Evolutionary conservation across 92 coral and sea anemone species (phyloP).

Genomic region (Epizoanthus scotinus): DNA sequence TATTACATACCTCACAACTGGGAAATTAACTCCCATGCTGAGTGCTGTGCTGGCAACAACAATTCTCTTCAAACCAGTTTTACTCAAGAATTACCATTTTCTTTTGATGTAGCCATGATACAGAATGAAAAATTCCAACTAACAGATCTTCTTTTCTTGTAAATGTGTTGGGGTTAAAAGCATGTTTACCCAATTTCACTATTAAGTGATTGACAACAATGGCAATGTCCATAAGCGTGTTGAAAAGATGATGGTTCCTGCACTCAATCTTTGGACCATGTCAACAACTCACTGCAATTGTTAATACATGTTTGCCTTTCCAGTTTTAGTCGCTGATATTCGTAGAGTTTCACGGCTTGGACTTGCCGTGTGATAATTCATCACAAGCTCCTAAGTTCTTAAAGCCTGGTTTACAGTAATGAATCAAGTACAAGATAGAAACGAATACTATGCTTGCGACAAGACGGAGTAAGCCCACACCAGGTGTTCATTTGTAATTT

Average conservation of each 20-base stretch:
- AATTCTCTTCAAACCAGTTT: slow-evolving; percentile 45
- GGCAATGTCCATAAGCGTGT: slow-evolving; percentile 49
- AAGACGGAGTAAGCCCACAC: too few relatives aligned
- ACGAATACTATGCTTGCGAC: too few relatives aligned
- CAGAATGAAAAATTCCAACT: slow-evolving; percentile 49
- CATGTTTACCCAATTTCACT: slow-evolving; percentile 44
- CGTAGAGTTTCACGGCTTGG: slow-evolving; percentile 48
- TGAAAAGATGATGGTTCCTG: slow-evolving; percentile 33
- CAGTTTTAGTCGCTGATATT: neutral
- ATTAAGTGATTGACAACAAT: slow-evolving; percentile 45
- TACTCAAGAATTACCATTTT: slow-evolving; percentile 43
- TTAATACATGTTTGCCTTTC: slow-evolving; percentile 22
- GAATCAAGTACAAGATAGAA: too few relatives aligned
- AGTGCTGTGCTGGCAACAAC: slow-evolving; percentile 49
- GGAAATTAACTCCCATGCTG: slow-evolving; percentile 59
- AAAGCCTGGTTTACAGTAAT: too few relatives aligned
- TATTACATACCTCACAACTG: slow-evolving; percentile 42
- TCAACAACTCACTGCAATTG: slow-evolving; percentile 47
- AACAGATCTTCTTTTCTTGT: slow-evolving; percentile 35
- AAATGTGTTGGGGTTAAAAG: slow-evolving; percentile 42
- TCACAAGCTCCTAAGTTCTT: slow-evolving; percentile 29
- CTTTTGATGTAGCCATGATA: slow-evolving; percentile 36
- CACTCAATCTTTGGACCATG: slow-evolving; percentile 22
- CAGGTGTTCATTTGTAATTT: too few relatives aligned
- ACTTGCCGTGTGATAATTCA: slow-evolving; percentile 43